These are phyloP conservation scores for Nycticryphes semicollaris DNA, from an alignment of 2,113 vertebrate genomes.

Conservation along the genomic window DNA sequence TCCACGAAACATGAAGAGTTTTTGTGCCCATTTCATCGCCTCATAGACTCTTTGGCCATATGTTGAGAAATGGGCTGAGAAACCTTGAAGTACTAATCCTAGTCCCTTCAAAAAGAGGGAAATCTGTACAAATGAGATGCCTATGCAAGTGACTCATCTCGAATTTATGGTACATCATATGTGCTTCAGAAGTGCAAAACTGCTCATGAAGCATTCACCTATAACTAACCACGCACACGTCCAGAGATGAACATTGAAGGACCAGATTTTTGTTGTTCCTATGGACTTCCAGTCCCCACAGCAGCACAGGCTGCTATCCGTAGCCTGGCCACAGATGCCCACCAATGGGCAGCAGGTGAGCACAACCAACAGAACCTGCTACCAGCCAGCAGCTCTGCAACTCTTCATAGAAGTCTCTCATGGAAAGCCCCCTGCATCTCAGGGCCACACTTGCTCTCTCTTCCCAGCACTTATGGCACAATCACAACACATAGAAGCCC, in stretches of 20 bases:
- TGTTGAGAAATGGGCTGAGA: background rate
- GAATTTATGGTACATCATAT: background rate
- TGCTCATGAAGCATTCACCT: background rate
- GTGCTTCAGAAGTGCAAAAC: background rate
- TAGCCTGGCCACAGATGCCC: background rate
- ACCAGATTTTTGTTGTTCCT: background rate
- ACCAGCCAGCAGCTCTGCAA: background rate
- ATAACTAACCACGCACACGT: rapidly evolving
- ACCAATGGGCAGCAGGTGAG: rapidly evolving
- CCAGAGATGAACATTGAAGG: background rate
- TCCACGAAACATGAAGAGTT: background rate
- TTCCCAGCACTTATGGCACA: background rate
- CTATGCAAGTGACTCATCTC: background rate
- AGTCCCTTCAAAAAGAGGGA: background rate
- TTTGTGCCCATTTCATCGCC: background rate
- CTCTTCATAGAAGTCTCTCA: background rate
- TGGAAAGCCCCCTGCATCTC: background rate
- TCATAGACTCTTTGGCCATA: background rate
- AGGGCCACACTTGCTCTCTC: background rate
- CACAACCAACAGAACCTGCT: background rate
- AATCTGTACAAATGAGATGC: background rate
- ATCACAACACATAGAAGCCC: rapidly evolving
- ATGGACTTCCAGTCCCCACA: background rate
- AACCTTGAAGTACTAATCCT: background rate
- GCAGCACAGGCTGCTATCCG: background rate